These are phyloP conservation scores for Plecturocebus donacophilus DNA, from an alignment of 2,113 vertebrate species.

Conservation along the genomic window DNA sequence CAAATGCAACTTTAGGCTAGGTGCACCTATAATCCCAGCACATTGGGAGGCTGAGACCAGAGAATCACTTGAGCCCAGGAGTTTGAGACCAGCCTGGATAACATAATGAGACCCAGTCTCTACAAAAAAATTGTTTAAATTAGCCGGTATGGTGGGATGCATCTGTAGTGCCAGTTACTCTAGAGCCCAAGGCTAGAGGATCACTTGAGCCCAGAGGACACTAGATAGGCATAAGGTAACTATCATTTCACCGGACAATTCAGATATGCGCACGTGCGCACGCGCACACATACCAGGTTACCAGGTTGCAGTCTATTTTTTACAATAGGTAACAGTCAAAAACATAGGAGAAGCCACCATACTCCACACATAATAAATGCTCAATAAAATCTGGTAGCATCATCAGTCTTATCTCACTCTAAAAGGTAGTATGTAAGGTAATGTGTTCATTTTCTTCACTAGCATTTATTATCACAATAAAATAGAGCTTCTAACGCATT, in stretches of 20 bases:
- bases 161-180: no score
- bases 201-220: not conserved
- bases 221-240: not conserved
- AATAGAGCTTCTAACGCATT: not conserved
- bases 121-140: no score
- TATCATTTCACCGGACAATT: not conserved
- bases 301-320: not conserved
- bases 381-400: not conserved
- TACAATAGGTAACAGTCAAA: not conserved
- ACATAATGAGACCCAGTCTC: no score
- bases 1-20: not conserved
- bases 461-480: not conserved
- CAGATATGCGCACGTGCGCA: not conserved
- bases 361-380: not conserved
- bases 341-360: not conserved
- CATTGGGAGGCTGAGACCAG: no score
- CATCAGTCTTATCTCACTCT: not conserved
- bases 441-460: not conserved
- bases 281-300: not conserved
- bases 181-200: no score
- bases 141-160: no score
- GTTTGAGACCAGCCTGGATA: no score
- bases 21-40: no score
- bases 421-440: not conserved
- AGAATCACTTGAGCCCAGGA: no score